Conservation (phyloP, 2,888 invertebrate species). For the Brenthis ino region DNA sequence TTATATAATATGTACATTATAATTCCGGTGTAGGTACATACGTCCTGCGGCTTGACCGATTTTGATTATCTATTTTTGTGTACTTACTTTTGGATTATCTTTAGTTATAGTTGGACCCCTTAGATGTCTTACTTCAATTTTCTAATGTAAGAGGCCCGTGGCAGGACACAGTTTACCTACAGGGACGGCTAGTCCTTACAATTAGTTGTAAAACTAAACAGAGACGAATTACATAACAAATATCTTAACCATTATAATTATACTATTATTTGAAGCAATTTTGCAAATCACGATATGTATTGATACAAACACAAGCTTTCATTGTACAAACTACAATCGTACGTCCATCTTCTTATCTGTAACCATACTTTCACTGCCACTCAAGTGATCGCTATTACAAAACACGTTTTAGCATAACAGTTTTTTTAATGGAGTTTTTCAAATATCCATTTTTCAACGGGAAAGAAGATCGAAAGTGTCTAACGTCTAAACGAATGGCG, state of each 20-base stretch:
- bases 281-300: constrained; percentile 30
- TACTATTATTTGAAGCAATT: constrained; percentile 17
- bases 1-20: too few relatives aligned
- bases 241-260: neutral
- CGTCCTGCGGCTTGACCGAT: too few relatives aligned
- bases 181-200: too few relatives aligned
- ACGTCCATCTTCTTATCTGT: constrained; percentile 54
- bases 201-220: neutral
- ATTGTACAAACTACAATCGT: constrained; percentile 59
- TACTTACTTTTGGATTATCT: too few relatives aligned
- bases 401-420: constrained; percentile 37
- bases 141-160: too few relatives aligned
- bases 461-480: constrained; percentile 40
- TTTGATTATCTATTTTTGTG: too few relatives aligned
- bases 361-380: constrained; percentile 67
- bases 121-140: too few relatives aligned
- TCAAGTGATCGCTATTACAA: constrained; percentile 56
- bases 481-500: neutral
- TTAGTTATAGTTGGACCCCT: too few relatives aligned
- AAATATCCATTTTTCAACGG: constrained; percentile 49
- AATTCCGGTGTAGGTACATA: too few relatives aligned
- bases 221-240: neutral
- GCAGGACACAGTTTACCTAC: too few relatives aligned
- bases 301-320: constrained; percentile 48
- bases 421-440: constrained; percentile 31